Evolutionary conservation across 2,113 vertebrate genomes (phyloP).

Genomic region (Pungitius pungitius): DNA sequence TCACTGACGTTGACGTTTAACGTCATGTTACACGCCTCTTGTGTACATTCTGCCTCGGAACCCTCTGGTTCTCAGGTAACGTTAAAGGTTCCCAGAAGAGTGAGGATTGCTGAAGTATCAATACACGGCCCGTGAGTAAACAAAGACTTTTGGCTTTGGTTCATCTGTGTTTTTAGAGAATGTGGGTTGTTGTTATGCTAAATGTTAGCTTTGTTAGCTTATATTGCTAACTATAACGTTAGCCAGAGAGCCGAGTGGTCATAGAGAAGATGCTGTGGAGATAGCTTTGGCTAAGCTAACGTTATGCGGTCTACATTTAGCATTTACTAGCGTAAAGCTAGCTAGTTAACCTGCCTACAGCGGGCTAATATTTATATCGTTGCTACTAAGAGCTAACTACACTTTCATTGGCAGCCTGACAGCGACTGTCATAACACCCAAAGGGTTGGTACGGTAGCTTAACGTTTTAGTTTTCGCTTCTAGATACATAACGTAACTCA

Average conservation of each 20-base stretch:
- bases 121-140: conserved; percentile 16
- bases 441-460: neutral
- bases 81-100: neutral
- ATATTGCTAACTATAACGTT: neutral
- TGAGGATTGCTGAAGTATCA: neutral
- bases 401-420: no score
- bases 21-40: neutral
- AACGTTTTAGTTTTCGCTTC: neutral
- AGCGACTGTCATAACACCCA: neutral
- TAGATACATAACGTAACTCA: neutral
- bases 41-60: neutral
- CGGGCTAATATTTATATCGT: neutral
- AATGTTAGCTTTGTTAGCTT: neutral
- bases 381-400: neutral
- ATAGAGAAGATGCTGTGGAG: neutral
- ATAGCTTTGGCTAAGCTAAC: conserved; percentile 5
- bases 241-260: neutral
- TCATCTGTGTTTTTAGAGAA: neutral
- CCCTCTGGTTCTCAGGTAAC: neutral
- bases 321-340: neutral
- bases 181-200: neutral
- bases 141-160: fast-evolving
- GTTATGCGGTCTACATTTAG: neutral
- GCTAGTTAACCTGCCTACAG: neutral
- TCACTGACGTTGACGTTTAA: neutral